These are phyloP conservation scores for Microdon myrmicae DNA, from an alignment of 2,888 invertebrate species.

Conservation along the genomic window DNA sequence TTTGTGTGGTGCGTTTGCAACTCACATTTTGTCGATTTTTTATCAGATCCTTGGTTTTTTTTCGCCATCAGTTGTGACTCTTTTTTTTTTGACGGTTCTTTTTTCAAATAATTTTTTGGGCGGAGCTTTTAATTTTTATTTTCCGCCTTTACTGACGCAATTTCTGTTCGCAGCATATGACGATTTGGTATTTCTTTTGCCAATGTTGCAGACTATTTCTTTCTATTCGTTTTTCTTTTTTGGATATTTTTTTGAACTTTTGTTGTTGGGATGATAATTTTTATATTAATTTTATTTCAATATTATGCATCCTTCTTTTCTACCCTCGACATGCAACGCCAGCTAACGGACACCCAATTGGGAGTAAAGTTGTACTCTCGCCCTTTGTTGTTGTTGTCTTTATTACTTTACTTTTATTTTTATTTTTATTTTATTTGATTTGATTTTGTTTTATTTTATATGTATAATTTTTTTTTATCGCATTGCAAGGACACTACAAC, in stretches of 20 bases:
- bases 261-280: conserved; percentile 49
- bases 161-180: conserved; percentile 33
- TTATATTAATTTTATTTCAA: conserved; percentile 51
- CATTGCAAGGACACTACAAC: conserved; percentile 45
- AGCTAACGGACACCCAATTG: conserved; percentile 30
- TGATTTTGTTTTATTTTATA: conserved; percentile 48
- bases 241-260: conserved; percentile 56
- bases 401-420: neutral
- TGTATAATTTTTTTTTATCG: conserved; percentile 38
- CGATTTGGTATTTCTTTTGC: conserved; percentile 50
- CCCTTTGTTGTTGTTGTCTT: conserved; percentile 41
- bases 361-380: conserved; percentile 55
- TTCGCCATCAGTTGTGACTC: conserved; percentile 41
- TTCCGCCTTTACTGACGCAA: conserved; percentile 54
- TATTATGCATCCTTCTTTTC: conserved; percentile 59
- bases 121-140: conserved; percentile 67
- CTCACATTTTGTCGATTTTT: conserved; percentile 21
- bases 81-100: conserved; percentile 52
- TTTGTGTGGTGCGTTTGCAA: conserved; percentile 38
- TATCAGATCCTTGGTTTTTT: conserved; percentile 25
- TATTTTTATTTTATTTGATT: conserved; percentile 14
- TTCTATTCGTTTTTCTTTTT: conserved; percentile 33
- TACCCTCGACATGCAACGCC: conserved; percentile 55
- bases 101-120: conserved; percentile 60
- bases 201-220: conserved; percentile 42